These are phyloP conservation scores for Amphipyra berbera DNA, from an alignment of 2,888 invertebrate species.

Conservation along the genomic window DNA sequence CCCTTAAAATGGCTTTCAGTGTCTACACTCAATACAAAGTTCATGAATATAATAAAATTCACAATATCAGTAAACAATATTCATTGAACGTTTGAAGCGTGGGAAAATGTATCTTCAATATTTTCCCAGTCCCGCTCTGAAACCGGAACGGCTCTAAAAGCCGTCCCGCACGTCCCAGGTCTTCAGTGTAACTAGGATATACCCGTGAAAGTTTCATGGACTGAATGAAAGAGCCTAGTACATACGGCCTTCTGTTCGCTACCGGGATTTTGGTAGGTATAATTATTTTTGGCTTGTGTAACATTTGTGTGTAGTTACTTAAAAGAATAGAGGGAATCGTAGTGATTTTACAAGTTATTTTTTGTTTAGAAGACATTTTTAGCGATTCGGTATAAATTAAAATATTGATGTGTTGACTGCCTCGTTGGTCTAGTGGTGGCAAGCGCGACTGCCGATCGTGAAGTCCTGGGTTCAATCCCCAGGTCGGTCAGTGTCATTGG, in stretches of 20 bases:
- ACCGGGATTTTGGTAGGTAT: neutral
- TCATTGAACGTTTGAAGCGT: neutral
- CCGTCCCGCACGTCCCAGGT: slow-evolving; percentile 24
- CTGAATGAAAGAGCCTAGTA: slow-evolving; percentile 11
- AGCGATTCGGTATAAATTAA: too few species aligned
- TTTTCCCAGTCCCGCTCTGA: neutral
- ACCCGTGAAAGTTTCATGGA: slow-evolving; percentile 21
- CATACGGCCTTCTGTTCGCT: slow-evolving; percentile 9
- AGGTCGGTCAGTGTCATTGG: too few species aligned
- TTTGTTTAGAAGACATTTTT: too few species aligned
- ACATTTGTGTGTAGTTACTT: neutral
- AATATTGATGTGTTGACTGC: too few species aligned
- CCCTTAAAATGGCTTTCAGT: too few species aligned
- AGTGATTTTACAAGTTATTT: too few species aligned
- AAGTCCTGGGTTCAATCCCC: too few species aligned
- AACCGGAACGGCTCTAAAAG: slow-evolving; percentile 9
- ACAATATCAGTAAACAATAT: too few species aligned
- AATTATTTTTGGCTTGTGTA: neutral
- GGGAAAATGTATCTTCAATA: neutral
- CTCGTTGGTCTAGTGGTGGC: too few species aligned
- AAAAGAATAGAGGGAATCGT: neutral
- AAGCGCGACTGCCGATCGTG: too few species aligned
- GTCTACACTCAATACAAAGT: too few species aligned
- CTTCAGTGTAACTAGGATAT: slow-evolving; percentile 37
- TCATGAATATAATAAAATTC: too few species aligned